Evolutionary conservation across 2,797 vertebrate species (phyloP).

Genomic region (Luscinia luscinia): DNA sequence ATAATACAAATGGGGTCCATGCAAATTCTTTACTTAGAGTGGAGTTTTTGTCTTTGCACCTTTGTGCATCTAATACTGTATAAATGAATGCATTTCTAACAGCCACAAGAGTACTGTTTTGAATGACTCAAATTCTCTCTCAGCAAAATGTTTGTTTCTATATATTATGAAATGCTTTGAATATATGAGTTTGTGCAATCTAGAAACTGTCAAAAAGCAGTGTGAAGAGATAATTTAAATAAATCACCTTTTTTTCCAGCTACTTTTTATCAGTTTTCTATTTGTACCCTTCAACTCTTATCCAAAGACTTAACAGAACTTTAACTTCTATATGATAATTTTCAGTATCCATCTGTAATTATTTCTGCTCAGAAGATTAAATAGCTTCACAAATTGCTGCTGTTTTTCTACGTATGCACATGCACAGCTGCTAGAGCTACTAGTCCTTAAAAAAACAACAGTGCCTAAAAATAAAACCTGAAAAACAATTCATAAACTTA

Average conservation of each 20-base stretch:
- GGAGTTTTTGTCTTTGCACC: neutral
- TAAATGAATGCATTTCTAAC: neutral
- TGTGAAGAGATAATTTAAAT: neutral
- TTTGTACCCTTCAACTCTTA: neutral
- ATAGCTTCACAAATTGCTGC: neutral
- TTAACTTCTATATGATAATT: neutral
- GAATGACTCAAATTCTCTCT: neutral
- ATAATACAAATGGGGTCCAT: neutral
- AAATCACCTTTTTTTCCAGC: neutral
- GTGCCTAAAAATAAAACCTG: neutral
- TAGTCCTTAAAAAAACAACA: neutral
- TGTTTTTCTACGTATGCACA: neutral
- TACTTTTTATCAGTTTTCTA: neutral
- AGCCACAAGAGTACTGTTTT: neutral
- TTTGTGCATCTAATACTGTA: neutral
- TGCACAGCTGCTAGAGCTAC: neutral
- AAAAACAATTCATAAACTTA: neutral
- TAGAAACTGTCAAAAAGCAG: neutral
- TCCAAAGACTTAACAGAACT: neutral
- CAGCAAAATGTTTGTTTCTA: neutral
- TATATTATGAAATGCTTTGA: neutral
- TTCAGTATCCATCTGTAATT: neutral
- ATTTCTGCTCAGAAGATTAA: neutral
- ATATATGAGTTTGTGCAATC: neutral
- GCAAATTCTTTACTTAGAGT: neutral